Percentiles rank a stretch among this genome's conserved stretches.
Evolutionary conservation across 2,113 vertebrate genomes (phyloP).

Genomic region (Syngnathus typhle): DNA sequence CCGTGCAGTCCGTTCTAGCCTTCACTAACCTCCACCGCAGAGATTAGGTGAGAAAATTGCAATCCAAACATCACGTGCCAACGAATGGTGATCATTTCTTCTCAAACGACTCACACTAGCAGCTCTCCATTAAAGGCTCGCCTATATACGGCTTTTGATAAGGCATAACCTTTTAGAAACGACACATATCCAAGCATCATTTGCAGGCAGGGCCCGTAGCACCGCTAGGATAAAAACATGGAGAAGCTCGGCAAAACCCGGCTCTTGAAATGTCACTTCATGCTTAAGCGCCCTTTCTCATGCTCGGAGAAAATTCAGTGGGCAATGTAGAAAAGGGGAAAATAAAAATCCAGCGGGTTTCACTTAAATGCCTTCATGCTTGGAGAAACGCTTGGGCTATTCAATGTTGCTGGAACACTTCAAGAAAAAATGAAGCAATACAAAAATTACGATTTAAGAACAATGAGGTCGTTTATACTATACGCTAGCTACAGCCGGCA

Average conservation of each 20-base stretch:
- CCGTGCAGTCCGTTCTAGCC: conserved; percentile 7
- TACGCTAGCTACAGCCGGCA: too few species aligned
- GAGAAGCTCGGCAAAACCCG: conserved; percentile 50
- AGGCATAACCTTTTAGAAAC: conserved; percentile 57
- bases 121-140: conserved; percentile 38
- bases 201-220: conserved; percentile 50
- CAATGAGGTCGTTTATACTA: neutral
- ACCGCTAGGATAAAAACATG: conserved; percentile 43
- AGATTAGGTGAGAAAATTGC: conserved; percentile 16
- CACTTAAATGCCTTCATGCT: conserved; percentile 57
- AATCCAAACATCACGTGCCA: conserved; percentile 18
- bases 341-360: conserved; percentile 23
- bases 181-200: conserved; percentile 38
- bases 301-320: conserved; percentile 54
- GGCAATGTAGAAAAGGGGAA: conserved; percentile 37
- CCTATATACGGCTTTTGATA: conserved; percentile 36
- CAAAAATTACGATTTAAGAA: neutral
- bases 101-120: conserved; percentile 21
- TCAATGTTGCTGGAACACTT: conserved; percentile 12
- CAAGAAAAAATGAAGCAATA: neutral
- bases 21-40: conserved; percentile 6
- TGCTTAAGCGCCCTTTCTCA: conserved; percentile 59
- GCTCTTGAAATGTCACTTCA: conserved; percentile 69
- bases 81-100: conserved; percentile 20
- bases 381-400: conserved; percentile 35